Evolutionary conservation across 2,797 vertebrate species (phyloP).

Genomic region (Crax fasciolata): DNA sequence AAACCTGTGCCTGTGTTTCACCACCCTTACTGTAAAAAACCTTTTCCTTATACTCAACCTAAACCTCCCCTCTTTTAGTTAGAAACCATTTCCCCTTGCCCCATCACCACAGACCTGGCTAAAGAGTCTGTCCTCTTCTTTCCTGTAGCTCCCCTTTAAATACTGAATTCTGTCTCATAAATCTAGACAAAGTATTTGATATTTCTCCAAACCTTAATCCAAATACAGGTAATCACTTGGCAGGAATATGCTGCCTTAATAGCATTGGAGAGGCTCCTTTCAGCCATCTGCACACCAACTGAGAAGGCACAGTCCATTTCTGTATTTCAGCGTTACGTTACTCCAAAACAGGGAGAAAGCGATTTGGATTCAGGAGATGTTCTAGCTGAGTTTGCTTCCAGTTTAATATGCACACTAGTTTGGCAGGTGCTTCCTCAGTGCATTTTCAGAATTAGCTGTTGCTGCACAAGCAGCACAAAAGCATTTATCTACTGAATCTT

Average conservation of each 20-base stretch:
- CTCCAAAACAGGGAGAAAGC: not conserved
- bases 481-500: not conserved
- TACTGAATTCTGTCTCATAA: not conserved
- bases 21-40: too few relatives aligned
- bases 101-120: too few relatives aligned
- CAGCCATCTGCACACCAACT: not conserved
- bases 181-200: not conserved
- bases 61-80: too few relatives aligned
- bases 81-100: too few relatives aligned
- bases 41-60: too few relatives aligned
- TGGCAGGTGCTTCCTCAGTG: not conserved
- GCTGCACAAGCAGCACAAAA: not conserved
- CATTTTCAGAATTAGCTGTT: not conserved
- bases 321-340: not conserved
- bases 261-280: not conserved
- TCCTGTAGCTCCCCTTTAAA: too few relatives aligned
- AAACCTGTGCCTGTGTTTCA: too few relatives aligned
- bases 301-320: not conserved
- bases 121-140: too few relatives aligned
- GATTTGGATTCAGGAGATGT: not conserved
- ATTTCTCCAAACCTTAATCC: not conserved
- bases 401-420: not conserved
- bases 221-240: constrained; percentile 1
- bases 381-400: constrained; percentile 6
- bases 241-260: constrained; percentile 15